Percentiles rank a stretch among this genome's conserved stretches.
These are phyloP conservation scores for Lissonota sp. DNA, from an alignment of 2,888 invertebrate species.

Conservation along the genomic window DNA sequence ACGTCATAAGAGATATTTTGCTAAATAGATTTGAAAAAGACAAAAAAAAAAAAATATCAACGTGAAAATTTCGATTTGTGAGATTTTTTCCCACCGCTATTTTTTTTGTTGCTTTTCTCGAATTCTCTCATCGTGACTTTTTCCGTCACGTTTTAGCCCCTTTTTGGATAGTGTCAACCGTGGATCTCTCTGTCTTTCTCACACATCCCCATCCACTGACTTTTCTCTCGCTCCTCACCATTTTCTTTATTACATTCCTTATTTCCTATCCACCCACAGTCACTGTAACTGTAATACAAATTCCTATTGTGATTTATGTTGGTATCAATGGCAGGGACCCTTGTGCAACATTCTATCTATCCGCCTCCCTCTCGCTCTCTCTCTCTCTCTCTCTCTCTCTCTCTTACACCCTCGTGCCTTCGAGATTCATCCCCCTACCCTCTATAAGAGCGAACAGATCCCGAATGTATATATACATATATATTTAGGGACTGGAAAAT, in stretches of 20 bases:
- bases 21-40: too few relatives aligned
- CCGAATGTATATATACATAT: background rate
- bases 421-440: constrained; percentile 57
- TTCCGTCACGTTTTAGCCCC: constrained; percentile 3
- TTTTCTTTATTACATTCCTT: constrained; percentile 84
- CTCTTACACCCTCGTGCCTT: constrained; percentile 59
- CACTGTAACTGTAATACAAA: constrained; percentile 83
- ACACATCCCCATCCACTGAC: background rate
- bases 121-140: constrained; percentile 6
- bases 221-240: constrained; percentile 73
- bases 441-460: constrained; percentile 33
- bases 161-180: constrained; percentile 1
- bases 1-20: too few relatives aligned
- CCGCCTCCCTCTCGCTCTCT: constrained; percentile 40
- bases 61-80: too few relatives aligned
- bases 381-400: constrained; percentile 43
- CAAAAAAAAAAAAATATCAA: too few relatives aligned
- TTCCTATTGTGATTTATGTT: constrained; percentile 84
- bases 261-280: constrained; percentile 82
- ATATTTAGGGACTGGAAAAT: constrained; percentile 22
- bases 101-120: background rate
- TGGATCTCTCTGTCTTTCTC: constrained; percentile 20
- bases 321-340: constrained; percentile 82
- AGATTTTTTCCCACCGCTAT: background rate
- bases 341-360: constrained; percentile 55